phyloP scores from a whole-genome alignment of 2,888 invertebrate genomes.

The Octodonta nipae region DNA sequence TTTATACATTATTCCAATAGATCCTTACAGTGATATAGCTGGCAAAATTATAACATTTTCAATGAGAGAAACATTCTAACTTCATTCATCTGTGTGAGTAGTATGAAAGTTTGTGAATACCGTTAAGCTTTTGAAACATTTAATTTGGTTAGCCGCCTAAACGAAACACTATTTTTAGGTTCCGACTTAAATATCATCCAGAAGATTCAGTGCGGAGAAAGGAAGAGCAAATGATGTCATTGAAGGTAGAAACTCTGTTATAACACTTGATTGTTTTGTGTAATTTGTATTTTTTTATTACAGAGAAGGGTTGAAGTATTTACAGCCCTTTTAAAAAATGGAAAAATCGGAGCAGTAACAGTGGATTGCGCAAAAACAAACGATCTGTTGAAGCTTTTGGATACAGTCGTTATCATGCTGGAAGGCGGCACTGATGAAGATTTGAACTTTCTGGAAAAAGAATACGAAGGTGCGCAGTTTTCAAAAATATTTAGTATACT shows the following conservation, averaged over 20 bases:
- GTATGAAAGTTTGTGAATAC: no score
- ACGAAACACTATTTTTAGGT: conserved; percentile 51
- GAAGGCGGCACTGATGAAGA: conserved; percentile 89
- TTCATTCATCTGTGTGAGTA: no score
- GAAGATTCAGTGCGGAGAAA: conserved; percentile 84
- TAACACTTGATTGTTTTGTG: background rate
- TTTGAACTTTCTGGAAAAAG: conserved; percentile 68
- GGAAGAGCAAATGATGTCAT: conserved; percentile 67
- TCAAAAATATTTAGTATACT: no score
- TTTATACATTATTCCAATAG: no score
- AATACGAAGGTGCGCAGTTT: conserved; percentile 37
- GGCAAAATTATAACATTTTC: no score
- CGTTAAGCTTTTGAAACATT: no score
- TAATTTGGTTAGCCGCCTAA: no score
- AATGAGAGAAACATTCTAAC: no score
- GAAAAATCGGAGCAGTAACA: conserved; percentile 59
- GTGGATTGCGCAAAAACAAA: conserved; percentile 79
- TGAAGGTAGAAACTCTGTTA: conserved; percentile 47
- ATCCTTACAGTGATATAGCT: no score
- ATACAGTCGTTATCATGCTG: conserved; percentile 90
- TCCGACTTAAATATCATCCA: conserved; percentile 97
- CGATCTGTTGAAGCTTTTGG: conserved; percentile 72
- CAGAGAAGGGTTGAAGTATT: conserved; percentile 83
- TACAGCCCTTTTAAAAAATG: conserved; percentile 63
- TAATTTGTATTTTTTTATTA: conserved; percentile 12